Percentiles rank a stretch among this genome's conserved stretches.
Evolutionary conservation across 2,888 invertebrate species (phyloP).

Genomic region (Masnerella sp.): DNA sequence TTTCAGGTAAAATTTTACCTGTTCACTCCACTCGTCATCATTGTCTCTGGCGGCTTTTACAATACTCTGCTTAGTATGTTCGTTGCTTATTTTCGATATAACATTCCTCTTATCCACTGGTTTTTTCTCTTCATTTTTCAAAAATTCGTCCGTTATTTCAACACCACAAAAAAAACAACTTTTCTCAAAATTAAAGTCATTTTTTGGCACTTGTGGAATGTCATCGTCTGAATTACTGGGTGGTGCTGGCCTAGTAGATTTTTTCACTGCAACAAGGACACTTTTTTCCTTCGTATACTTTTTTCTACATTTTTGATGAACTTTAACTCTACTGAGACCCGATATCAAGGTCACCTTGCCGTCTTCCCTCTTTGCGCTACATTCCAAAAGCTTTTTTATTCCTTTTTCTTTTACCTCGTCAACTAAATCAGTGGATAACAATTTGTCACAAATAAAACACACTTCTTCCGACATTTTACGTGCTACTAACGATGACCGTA

Average conservation of each 20-base stretch:
- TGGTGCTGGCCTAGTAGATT: not conserved
- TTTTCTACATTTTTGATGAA: constrained; percentile 3
- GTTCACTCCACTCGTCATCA: too few species aligned
- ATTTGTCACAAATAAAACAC: not conserved
- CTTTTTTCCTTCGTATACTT: constrained; percentile 1
- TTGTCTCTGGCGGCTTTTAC: too few species aligned
- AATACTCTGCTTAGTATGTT: too few species aligned
- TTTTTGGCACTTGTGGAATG: not conserved
- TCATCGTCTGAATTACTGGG: not conserved
- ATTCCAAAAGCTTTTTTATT: not conserved
- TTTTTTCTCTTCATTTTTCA: constrained; percentile 10
- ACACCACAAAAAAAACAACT: constrained; percentile 7
- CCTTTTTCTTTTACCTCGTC: constrained; percentile 4
- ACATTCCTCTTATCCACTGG: not conserved
- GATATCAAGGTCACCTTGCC: not conserved
- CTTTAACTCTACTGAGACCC: constrained; percentile 1
- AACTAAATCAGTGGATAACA: not conserved
- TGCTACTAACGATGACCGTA: not conserved
- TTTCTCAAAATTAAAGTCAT: constrained; percentile 1
- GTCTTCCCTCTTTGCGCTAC: constrained; percentile 1
- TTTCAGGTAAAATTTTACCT: too few species aligned
- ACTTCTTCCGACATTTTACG: not conserved
- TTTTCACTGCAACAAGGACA: not conserved
- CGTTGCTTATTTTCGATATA: not conserved
- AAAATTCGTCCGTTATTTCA: constrained; percentile 12